phyloP scores from a whole-genome alignment of 2,113 vertebrate species.

The Rhinolophus ferrumequinum region DNA sequence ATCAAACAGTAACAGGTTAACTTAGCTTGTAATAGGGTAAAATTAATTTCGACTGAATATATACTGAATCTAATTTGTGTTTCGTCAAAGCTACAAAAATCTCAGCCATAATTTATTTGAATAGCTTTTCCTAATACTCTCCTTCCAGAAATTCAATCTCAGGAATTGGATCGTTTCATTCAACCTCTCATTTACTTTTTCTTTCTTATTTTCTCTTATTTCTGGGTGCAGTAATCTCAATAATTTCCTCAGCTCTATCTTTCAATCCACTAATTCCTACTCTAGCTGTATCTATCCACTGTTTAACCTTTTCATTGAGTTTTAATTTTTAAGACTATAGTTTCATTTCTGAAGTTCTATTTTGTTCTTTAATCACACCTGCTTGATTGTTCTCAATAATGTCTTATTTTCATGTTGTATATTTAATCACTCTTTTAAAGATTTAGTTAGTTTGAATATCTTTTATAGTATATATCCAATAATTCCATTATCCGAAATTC shows the following conservation, averaged over 20 bases:
- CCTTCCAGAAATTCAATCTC: not conserved
- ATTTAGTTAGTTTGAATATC: not conserved
- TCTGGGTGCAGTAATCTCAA: not conserved
- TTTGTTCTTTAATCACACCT: not conserved
- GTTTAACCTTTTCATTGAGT: not conserved
- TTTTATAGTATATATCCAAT: not conserved
- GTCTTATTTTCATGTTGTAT: not conserved
- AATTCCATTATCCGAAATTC: slow-evolving; percentile 20
- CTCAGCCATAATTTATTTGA: not conserved
- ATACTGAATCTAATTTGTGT: not conserved
- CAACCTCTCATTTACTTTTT: not conserved
- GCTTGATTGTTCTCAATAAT: not conserved
- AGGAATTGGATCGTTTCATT: not conserved
- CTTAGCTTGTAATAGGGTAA: not conserved
- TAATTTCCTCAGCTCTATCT: not conserved
- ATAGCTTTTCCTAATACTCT: not conserved
- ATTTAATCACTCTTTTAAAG: not conserved
- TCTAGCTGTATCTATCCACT: not conserved
- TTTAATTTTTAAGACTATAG: slow-evolving; percentile 36
- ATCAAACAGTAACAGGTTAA: not conserved
- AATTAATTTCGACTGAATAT: not conserved
- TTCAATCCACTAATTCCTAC: not conserved
- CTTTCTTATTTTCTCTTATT: slow-evolving; percentile 6
- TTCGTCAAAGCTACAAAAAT: not conserved
- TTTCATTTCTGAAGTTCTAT: not conserved